Conservation (phyloP, 2,888 invertebrate genomes). For the Anagyrus pseudococci region DNA sequence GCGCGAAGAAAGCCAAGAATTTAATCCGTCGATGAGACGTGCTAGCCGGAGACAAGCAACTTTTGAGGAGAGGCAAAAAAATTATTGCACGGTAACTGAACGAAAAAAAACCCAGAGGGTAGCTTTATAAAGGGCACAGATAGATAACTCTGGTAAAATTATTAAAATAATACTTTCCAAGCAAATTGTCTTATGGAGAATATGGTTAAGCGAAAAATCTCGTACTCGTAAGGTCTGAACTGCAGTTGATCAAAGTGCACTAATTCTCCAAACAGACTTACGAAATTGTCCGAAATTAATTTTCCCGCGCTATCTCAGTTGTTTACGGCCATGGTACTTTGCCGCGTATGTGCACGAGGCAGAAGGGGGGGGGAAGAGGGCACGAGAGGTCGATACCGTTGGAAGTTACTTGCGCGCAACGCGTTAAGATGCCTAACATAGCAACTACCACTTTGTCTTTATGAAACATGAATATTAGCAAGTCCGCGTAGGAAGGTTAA, state of each 20-base stretch:
- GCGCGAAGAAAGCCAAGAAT: slow-evolving; percentile 29
- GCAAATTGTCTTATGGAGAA: too few relatives aligned
- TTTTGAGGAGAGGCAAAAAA: neutral
- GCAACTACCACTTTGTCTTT: too few relatives aligned
- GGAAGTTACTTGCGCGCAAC: neutral
- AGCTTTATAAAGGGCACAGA: too few relatives aligned
- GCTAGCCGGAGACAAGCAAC: slow-evolving; percentile 11
- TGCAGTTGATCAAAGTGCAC: slow-evolving; percentile 11
- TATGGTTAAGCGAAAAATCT: too few relatives aligned
- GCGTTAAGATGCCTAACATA: slow-evolving; percentile 1
- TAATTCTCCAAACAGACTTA: slow-evolving; percentile 16
- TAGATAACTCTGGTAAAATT: too few relatives aligned
- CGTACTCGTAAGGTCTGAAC: too few relatives aligned
- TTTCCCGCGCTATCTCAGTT: slow-evolving; percentile 15
- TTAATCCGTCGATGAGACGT: slow-evolving; percentile 34
- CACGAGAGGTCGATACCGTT: neutral
- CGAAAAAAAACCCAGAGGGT: too few relatives aligned
- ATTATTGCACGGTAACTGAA: too few relatives aligned
- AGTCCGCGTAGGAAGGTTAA: too few relatives aligned
- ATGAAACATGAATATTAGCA: too few relatives aligned
- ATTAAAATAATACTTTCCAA: too few relatives aligned
- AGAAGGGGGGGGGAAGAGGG: too few relatives aligned
- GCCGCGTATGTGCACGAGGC: neutral
- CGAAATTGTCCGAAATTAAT: slow-evolving; percentile 2
- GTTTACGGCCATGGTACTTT: neutral